Evolutionary conservation across 2,888 invertebrate genomes (phyloP), one percentile per base, ranked within the genome.

Genomic region (Bedellia somnulentella): DNA sequence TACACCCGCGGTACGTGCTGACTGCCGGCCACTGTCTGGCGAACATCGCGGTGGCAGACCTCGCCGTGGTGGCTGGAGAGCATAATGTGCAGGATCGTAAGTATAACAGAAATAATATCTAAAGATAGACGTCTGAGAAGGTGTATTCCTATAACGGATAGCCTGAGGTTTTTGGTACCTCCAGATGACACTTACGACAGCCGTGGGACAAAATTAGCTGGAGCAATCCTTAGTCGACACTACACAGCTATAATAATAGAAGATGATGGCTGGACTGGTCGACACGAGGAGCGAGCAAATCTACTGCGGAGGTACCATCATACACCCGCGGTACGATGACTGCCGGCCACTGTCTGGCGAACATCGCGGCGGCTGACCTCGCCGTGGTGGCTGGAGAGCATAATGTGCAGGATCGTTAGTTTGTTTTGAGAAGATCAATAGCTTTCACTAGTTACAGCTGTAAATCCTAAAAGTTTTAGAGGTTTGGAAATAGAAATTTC

Each of bases 1-100:
- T 83, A 35, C 52, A 68, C 1, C 27, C 32, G 1, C 41, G 37
- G 2, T 62, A 73, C 40, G 56, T 76, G 0, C 1, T 82, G 31
- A 73, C 81, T 0, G 82, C 83, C 0, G 82, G 78, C 0, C 83
- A 83, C 42, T 83, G 82, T 40, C 16, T 45, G 3, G 34, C 1
- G 39, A 43, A n/a, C 45, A 44, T 24, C 16, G 31, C 5, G 11
- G 26, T 44, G 0, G 18, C 4, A 1, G 32, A 47, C 4, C 35
- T 62, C 0, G 73, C 45, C 0, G 43, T 77, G 0, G 40, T 80
- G 1, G 77, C 79, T 0, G 82, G 83, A 1, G 81, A 81, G 36
- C 80, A 82, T 40, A 36, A 71, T 30, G 36, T 49, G 1, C 41
- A 41, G 2, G 45, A 44, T 24, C 64, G 78, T n/a, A n/a, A n/a